Evolutionary conservation across 2,113 vertebrate genomes (phyloP).

Genomic region (Saguinus midas): DNA sequence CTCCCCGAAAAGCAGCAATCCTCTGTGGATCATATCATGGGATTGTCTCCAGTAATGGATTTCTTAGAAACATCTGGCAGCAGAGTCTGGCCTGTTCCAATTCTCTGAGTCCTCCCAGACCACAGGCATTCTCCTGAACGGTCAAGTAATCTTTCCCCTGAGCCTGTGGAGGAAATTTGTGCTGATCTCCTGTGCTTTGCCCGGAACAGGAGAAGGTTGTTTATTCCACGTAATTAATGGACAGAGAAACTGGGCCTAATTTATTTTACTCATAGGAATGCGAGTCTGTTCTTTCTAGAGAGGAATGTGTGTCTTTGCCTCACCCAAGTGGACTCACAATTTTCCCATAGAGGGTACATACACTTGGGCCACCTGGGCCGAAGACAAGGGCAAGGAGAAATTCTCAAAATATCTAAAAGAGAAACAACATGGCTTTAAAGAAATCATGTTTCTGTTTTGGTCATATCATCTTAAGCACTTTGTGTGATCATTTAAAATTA

Average conservation of each 20-base stretch:
- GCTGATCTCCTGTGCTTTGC: slow-evolving; percentile 49
- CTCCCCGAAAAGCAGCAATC: not conserved
- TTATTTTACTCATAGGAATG: slow-evolving; percentile 72
- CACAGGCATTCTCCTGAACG: slow-evolving; percentile 48
- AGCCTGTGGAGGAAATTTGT: slow-evolving; percentile 61
- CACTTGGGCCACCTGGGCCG: slow-evolving; percentile 5
- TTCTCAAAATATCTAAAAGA: not conserved
- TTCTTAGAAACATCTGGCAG: slow-evolving; percentile 57
- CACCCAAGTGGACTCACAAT: slow-evolving; percentile 55
- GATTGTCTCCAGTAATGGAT: slow-evolving; percentile 4
- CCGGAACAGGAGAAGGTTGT: slow-evolving; percentile 54
- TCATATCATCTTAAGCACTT: not conserved
- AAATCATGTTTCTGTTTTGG: not conserved
- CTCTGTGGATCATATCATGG: not conserved
- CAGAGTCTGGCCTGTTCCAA: not conserved
- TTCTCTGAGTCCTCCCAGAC: not conserved
- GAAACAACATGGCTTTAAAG: not conserved
- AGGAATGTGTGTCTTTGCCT: slow-evolving; percentile 72
- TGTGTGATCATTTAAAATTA: not conserved
- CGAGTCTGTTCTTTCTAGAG: slow-evolving; percentile 59
- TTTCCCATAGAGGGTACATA: slow-evolving; percentile 45
- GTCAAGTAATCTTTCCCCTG: slow-evolving; percentile 57
- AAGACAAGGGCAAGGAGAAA: not conserved
- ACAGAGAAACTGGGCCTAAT: slow-evolving; percentile 66
- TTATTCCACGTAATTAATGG: slow-evolving; percentile 74